Base-by-base conservation (phyloP, 2,888 invertebrate species). In the Tetanocera ferruginea region DNA sequence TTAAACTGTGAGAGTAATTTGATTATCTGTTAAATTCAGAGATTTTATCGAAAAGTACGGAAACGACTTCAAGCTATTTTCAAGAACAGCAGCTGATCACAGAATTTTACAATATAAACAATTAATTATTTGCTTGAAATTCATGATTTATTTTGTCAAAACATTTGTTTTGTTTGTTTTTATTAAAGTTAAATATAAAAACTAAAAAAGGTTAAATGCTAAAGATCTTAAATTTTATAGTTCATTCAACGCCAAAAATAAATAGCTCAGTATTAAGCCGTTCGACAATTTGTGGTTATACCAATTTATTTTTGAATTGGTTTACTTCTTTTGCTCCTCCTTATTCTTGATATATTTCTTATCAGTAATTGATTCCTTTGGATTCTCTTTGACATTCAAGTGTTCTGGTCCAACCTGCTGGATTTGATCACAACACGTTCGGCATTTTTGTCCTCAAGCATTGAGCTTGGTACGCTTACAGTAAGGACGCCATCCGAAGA, bases 401-500 rank as follows among this genome's bases (percentile, higher is more conserved):
- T 91, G 89, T 0, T 92, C 91, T 0, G 92, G 92, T 0, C 93
- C 93, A 0, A 92, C 93, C 43, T 93, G 92, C 4, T 92, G 91
- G 43, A 93, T 93, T n/a, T 92, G 92, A n/a, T n/a, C 2, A 93
- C 88, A 0, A 91, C 85, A 37, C 93, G 90, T 77, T 93, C 93
- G 2, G 91, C 90, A 3, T 87, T 83, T 31, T 84, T 83, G 14
- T 85, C 80, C 3, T 83, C 76, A 14, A 81, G 74, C 37, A 86
- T 88, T 69, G 89, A 88, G 84, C 88, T 92, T 72, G 95, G 95
- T 1, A 94, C 94, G 31, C 93, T 92, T 62, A 95, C 90, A 69
- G 92, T 92, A 79, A 95, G 88, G 78, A 95, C 91, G 0, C 95
- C 96, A 84, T 95, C 95, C 8, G 93, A 92, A 34, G 95, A 95